phyloP scores from a whole-genome alignment of 2,888 invertebrate genomes.

The Cylindroiulus punctatus region DNA sequence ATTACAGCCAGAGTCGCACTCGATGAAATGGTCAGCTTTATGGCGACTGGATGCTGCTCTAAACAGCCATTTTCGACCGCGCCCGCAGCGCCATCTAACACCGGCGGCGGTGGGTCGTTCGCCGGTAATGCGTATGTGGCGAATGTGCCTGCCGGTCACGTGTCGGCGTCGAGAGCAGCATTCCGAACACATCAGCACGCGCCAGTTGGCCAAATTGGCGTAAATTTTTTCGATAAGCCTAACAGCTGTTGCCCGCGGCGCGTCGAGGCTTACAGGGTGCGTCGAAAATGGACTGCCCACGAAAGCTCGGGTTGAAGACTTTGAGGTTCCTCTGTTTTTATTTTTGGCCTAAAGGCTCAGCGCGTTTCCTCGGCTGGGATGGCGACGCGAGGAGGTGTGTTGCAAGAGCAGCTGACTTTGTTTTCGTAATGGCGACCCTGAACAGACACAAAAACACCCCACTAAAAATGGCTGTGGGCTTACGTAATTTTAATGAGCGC shows the following conservation, averaged over 20 bases:
- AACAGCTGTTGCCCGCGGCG: slow-evolving; percentile 6
- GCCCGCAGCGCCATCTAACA: no score
- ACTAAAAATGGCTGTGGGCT: slow-evolving; percentile 4
- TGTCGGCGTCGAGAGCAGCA: neutral
- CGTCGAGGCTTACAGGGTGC: no score
- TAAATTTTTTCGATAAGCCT: slow-evolving; percentile 17
- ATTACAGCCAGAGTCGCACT: no score
- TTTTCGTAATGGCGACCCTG: slow-evolving; percentile 9
- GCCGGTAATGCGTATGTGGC: no score
- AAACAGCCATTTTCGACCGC: no score
- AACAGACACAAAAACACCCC: neutral
- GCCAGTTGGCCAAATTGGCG: neutral
- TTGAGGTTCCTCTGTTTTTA: no score
- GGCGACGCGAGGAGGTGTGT: neutral
- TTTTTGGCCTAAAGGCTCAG: neutral
- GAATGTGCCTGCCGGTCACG: no score
- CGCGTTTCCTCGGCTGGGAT: neutral
- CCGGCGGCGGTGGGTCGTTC: no score
- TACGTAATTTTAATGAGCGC: slow-evolving; percentile 8
- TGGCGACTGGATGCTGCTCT: no score
- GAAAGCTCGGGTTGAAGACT: no score
- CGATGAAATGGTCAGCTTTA: no score
- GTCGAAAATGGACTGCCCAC: neutral
- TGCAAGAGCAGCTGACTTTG: neutral
- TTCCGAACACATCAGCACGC: neutral